Evolutionary conservation across 2,113 vertebrate species (phyloP).

Genomic region (Macaca mulatta): DNA sequence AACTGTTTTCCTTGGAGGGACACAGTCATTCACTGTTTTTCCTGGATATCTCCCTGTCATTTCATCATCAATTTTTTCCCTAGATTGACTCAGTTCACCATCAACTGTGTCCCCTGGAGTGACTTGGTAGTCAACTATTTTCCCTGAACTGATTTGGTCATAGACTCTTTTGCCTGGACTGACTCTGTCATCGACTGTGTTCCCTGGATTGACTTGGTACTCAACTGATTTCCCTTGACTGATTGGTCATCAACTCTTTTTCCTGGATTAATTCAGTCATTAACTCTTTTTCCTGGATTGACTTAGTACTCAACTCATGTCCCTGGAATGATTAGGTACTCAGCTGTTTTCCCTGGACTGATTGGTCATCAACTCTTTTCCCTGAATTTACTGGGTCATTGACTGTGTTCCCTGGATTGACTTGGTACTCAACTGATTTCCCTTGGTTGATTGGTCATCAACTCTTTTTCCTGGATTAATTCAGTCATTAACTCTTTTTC

Average conservation of each 20-base stretch:
- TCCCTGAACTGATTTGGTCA: accelerated
- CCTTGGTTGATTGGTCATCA: background rate
- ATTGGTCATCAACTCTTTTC: accelerated
- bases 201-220: background rate
- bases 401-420: background rate
- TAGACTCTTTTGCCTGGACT: accelerated
- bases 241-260: accelerated
- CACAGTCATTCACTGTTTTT: background rate
- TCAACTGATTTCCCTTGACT: background rate
- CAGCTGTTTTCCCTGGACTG: background rate
- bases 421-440: background rate
- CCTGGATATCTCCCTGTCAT: background rate
- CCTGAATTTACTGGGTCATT: accelerated
- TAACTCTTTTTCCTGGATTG: background rate
- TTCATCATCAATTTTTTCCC: background rate
- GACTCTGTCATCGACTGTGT: accelerated
- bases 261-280: accelerated
- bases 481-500: background rate
- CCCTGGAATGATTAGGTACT: background rate
- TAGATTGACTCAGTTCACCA: background rate
- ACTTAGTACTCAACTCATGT: background rate
- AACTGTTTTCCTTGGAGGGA: background rate
- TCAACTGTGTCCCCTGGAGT: background rate
- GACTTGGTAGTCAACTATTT: accelerated
- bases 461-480: background rate